Base-by-base conservation (phyloP, 2,113 vertebrate species). In the Rhadina sibilatrix region DNA sequence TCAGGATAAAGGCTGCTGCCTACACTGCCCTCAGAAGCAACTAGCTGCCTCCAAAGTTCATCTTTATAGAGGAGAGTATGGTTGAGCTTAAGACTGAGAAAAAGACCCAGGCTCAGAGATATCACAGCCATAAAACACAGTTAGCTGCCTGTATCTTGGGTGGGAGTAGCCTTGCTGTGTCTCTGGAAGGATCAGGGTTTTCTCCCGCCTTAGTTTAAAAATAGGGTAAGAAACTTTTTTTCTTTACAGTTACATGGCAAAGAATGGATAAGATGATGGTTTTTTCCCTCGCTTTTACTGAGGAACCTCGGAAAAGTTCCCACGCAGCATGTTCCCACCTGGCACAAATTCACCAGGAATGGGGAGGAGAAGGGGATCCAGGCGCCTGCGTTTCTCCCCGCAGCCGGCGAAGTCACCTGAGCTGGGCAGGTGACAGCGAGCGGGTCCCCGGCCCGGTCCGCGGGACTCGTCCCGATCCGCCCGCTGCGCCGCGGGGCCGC, bases 301-400 rank as follows among this genome's bases (percentile, higher is more conserved):
- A 15, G 72, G 30, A 57, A 37, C 16, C 33, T 63, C 30, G 25
- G 21, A 6, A 15, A 71, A 56, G 6, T 18, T 42, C 52, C 37
- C 76, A 22, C 1, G 54, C 31, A 84, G n/a, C 23, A 4, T 1
- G 7, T 7, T 38, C 46, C 54, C 61, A 23, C 47, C 46, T 15
- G 38, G 46, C n/a, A 53, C 57, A 68, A 10, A 75, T 47, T 35
- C 33, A 2, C 14, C 11, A 22, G 33, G 9, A 63, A 53, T 0
- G 2, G 2, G 12, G 59, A 15, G 57, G 11, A 38, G 59, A 31
- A 47, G 19, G 4, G 15, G 9, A 38, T 7, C 10, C 16, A 9
- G 12, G 72, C 1, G 1, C 31, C n/a, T 5, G 6, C 52, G 4
- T 2, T 6, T 7, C 19, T n/a, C 16, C 18, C 20, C 1, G 17